Percentiles rank a stretch among this genome's conserved stretches.
Evolutionary conservation across 2,888 invertebrate species (phyloP).

Genomic region (Liodrosophila aerea): DNA sequence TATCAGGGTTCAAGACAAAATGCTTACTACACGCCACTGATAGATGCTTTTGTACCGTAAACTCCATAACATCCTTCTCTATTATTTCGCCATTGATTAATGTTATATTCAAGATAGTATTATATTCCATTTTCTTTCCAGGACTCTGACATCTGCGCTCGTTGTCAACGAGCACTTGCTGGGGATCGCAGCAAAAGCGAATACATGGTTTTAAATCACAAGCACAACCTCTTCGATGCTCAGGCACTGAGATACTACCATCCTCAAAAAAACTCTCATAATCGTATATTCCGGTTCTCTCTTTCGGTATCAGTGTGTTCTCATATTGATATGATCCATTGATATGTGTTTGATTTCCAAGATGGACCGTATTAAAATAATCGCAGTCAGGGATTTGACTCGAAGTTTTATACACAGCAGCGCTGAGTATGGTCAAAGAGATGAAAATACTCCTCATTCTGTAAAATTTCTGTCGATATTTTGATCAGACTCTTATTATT

Average conservation of each 20-base stretch:
- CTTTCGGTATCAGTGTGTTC: constrained; percentile 47
- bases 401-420: not conserved
- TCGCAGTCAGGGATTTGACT: constrained; percentile 34
- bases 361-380: constrained; percentile 54
- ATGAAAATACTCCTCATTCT: no score
- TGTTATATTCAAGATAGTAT: constrained; percentile 28
- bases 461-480: no score
- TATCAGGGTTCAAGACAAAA: not conserved
- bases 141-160: constrained; percentile 5
- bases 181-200: constrained; percentile 23
- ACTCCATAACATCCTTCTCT: constrained; percentile 14
- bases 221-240: constrained; percentile 55
- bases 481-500: no score
- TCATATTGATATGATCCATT: constrained; percentile 59
- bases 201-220: constrained; percentile 8
- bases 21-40: constrained; percentile 32
- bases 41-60: constrained; percentile 33
- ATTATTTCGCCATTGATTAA: constrained; percentile 10
- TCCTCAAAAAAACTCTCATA: constrained; percentile 29
- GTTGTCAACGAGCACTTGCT: not conserved
- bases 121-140: not conserved
- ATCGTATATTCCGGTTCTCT: constrained; percentile 42
- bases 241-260: constrained; percentile 3
- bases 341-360: constrained; percentile 21
- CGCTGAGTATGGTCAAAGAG: no score